Percentiles rank a stretch among this genome's conserved stretches.
phyloP scores from a whole-genome alignment of 1,140 invertebrate genomes.

The Drosophila serrata region DNA sequence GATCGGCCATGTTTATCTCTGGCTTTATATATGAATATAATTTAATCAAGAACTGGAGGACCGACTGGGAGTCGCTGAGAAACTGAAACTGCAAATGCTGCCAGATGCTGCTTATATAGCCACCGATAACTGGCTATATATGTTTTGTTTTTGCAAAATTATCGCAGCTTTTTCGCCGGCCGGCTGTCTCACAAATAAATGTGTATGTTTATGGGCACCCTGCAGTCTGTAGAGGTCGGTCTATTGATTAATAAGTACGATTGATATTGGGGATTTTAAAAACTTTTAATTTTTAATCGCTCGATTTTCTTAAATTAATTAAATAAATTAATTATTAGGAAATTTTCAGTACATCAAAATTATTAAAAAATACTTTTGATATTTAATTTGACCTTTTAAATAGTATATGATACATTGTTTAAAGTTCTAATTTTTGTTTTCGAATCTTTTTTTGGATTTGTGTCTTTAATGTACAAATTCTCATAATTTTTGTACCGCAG shows the following conservation, averaged over 20 bases:
- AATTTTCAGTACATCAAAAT: no score
- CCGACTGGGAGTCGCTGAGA: constrained; percentile 25
- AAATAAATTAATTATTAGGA: no score
- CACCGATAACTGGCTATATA: constrained; percentile 47
- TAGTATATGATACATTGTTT: no score
- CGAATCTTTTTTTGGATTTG: no score
- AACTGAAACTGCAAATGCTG: constrained; percentile 53
- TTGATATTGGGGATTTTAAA: neutral
- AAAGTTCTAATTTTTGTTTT: no score
- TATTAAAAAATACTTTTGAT: no score
- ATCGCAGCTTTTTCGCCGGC: constrained; percentile 47
- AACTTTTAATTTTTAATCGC: no score
- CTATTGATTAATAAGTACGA: neutral
- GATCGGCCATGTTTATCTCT: constrained; percentile 72
- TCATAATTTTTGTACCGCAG: constrained; percentile 2
- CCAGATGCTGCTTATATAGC: constrained; percentile 59
- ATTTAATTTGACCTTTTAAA: no score
- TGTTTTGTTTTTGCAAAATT: constrained; percentile 38
- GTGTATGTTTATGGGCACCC: constrained; percentile 11
- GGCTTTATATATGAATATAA: neutral
- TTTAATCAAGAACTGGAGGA: constrained; percentile 11
- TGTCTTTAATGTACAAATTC: no score
- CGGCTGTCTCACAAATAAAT: constrained; percentile 34
- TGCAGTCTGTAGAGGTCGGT: neutral
- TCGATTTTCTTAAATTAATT: no score